Evolutionary conservation across 2,888 invertebrate genomes (phyloP).

Genomic region (Chrysotoxum bicinctum): DNA sequence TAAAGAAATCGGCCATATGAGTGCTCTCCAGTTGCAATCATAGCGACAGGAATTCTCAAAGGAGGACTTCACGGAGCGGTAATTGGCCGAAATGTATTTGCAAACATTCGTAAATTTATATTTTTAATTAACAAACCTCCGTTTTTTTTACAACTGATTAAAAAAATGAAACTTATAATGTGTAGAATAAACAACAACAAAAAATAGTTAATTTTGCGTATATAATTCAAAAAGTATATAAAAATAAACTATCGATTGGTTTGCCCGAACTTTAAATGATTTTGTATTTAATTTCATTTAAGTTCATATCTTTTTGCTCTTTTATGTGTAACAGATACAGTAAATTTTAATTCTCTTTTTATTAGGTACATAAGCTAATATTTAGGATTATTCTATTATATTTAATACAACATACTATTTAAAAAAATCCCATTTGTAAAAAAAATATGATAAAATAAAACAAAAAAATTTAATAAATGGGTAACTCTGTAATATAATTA

Average conservation of each 20-base stretch:
- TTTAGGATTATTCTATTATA: slow-evolving; percentile 64
- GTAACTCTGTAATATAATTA: slow-evolving; percentile 68
- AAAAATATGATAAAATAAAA: slow-evolving; percentile 13
- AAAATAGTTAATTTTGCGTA: slow-evolving; percentile 45
- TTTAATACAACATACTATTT: slow-evolving; percentile 40
- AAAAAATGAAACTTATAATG: slow-evolving; percentile 12
- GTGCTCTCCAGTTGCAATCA: slow-evolving; percentile 51
- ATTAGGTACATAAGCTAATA: slow-evolving; percentile 49
- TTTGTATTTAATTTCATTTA: slow-evolving; percentile 21
- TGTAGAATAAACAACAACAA: slow-evolving; percentile 8
- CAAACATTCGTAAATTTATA: slow-evolving; percentile 61
- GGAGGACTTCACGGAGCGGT: slow-evolving; percentile 28
- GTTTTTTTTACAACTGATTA: slow-evolving; percentile 44
- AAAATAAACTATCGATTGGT: slow-evolving; percentile 22
- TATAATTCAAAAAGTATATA: slow-evolving; percentile 2
- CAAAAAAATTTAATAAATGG: slow-evolving; percentile 42
- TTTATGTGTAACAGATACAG: slow-evolving; percentile 52
- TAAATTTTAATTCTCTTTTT: slow-evolving; percentile 42
- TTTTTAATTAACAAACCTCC: slow-evolving; percentile 9
- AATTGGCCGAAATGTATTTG: slow-evolving; percentile 66
- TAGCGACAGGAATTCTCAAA: slow-evolving; percentile 52
- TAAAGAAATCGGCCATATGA: slow-evolving; percentile 51
- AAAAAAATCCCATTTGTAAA: slow-evolving; percentile 41
- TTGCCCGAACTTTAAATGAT: slow-evolving; percentile 23
- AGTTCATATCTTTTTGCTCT: slow-evolving; percentile 32